Percentiles rank a stretch among this genome's conserved stretches.
phyloP scores from a whole-genome alignment of 2,797 vertebrate species.

The Sardinella longiceps region DNA sequence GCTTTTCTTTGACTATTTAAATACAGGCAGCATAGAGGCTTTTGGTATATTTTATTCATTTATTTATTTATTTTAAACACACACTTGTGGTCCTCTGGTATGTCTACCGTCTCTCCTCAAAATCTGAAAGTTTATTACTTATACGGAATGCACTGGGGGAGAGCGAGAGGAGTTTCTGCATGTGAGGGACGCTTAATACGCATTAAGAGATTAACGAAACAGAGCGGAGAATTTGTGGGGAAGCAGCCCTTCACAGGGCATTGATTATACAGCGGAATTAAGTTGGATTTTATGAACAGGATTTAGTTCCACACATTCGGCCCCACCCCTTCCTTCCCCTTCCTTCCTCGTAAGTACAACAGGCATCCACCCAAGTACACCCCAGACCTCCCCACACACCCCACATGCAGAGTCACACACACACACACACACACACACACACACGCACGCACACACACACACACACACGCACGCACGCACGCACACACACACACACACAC shows the following conservation, averaged over 20 bases:
- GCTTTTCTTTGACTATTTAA: constrained; percentile 6
- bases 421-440: neutral
- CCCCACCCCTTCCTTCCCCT: neutral
- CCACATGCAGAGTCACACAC: too few species aligned
- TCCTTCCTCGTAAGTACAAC: neutral
- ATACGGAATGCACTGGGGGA: constrained; percentile 30
- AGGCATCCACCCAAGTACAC: too few species aligned
- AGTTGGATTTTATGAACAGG: constrained; percentile 45
- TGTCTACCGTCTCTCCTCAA: constrained; percentile 18
- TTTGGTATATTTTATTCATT: constrained; percentile 17
- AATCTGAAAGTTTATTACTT: constrained; percentile 41
- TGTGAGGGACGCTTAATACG: constrained; percentile 46
- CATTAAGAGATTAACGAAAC: constrained; percentile 56
- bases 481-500: constrained; percentile 25
- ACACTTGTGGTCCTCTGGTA: constrained; percentile 21
- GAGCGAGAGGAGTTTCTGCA: constrained; percentile 39
- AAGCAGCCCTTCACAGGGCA: constrained; percentile 43
- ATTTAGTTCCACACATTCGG: constrained; percentile 45
- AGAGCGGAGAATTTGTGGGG: constrained; percentile 48
- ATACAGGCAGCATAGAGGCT: neutral
- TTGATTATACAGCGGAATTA: constrained; percentile 53
- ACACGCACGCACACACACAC: neutral
- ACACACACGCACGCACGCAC: neutral
- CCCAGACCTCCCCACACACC: too few species aligned
- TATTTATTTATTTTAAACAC: neutral